A percentile compares a stretch with the other conserved stretches of the same genome.
Conservation (phyloP, 2,113 vertebrate species). For the Caranx melampygus region DNA sequence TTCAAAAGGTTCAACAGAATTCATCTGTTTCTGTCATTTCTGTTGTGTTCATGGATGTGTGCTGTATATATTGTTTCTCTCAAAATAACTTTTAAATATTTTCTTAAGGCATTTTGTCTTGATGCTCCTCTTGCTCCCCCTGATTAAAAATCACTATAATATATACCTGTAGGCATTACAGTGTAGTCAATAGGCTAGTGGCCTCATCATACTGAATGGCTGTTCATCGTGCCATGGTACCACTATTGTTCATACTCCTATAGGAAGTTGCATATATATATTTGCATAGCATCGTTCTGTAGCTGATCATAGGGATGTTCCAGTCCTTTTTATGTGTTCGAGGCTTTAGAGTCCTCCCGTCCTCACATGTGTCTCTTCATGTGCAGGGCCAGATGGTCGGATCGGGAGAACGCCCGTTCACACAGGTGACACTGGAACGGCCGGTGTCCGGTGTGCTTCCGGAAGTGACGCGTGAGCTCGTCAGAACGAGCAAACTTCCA, state of each 20-base stretch:
- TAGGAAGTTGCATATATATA: slow-evolving; percentile 29
- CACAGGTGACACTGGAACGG: slow-evolving; percentile 98
- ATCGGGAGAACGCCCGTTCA: slow-evolving; percentile 94
- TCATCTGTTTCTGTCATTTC: slow-evolving; percentile 57
- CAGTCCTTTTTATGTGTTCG: slow-evolving; percentile 1
- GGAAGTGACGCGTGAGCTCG: slow-evolving; percentile 94
- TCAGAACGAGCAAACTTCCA: slow-evolving; percentile 97
- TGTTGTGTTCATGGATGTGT: slow-evolving; percentile 37
- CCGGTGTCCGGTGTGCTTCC: slow-evolving; percentile 96
- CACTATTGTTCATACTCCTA: slow-evolving; percentile 36
- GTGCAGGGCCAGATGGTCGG: slow-evolving; percentile 95
- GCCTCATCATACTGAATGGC: slow-evolving; percentile 29
- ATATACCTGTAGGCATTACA: slow-evolving; percentile 41
- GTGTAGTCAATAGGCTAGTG: slow-evolving; percentile 43
- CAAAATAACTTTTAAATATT: slow-evolving; percentile 70
- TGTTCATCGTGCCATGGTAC: slow-evolving; percentile 32
- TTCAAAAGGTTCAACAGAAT: slow-evolving; percentile 50
- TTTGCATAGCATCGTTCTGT: slow-evolving; percentile 24
- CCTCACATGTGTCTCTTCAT: slow-evolving; percentile 96
- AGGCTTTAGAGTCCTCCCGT: slow-evolving; percentile 35
- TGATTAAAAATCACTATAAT: slow-evolving; percentile 27
- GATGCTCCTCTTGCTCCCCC: slow-evolving; percentile 47
- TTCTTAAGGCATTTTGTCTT: slow-evolving; percentile 19
- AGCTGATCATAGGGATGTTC: slow-evolving; percentile 1
- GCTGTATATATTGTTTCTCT: slow-evolving; percentile 38